Base-by-base conservation (phyloP, 2,113 vertebrate genomes). In the Gobio gobio region DNA sequence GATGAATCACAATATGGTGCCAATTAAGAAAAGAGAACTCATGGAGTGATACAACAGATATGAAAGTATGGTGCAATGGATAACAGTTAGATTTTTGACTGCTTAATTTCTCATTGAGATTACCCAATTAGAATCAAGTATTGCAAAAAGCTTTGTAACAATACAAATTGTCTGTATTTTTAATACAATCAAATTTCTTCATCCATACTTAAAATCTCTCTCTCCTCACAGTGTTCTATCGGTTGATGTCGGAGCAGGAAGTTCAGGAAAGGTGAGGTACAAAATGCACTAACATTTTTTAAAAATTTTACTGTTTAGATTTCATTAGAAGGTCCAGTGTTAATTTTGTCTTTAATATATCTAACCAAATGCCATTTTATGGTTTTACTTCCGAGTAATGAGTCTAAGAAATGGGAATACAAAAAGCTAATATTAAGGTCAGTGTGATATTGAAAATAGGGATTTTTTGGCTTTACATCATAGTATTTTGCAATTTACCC, bases 241-340 rank as follows among this genome's bases (percentile, higher is more conserved):
- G 51, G 87, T 36, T 36, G 87, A 88, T 12, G 77, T 58, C 56
- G 78, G 78, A 74, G 45, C 64, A 10, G 85, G 70, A 24, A 79
- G 78, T 75, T 56, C 73, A 47, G 87, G 73, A 84, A 89, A 88
- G 87, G 87, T 88, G 85, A 78, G 87, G 78, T 63, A 86, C 36
- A 29, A 81, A 45, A 49, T 51, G 29, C 20, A 47, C 36, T 12
- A 75, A 75, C 36, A 26, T 33, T 20, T 45, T 59, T 51, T 1
- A 1, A 29, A 18, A 29, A 18, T 47, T 18, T 13, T 10, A 29
- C 26, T 20, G 10, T 61, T 29, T 13, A 13, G 22, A 54, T 85
- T 78, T 29, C 10, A 20, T 56, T 33, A 1, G 18, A 51, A n/a
- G 14, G 51, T 18, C 66, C 24, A 61, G 18, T 10, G n/a, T 51